Evolutionary conservation across 2,888 invertebrate species (phyloP).

Genomic region (Drosophila anomalata): DNA sequence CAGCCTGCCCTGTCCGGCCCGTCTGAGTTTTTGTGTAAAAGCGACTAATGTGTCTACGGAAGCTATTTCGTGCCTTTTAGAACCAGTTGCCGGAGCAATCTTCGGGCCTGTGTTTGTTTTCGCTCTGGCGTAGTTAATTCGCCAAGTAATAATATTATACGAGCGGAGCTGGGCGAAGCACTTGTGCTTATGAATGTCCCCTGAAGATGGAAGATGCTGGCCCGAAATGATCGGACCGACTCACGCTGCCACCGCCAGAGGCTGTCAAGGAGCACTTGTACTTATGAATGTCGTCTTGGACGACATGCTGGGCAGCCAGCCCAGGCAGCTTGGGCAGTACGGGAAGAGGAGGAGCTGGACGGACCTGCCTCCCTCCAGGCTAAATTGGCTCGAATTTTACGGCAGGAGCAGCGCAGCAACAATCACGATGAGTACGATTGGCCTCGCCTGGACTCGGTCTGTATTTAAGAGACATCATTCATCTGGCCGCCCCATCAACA

Average conservation of each 20-base stretch:
- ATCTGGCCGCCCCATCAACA: constrained; percentile 76
- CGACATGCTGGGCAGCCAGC: constrained; percentile 11
- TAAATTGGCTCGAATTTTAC: constrained; percentile 77
- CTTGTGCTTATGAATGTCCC: constrained; percentile 48
- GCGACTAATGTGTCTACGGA: constrained; percentile 81
- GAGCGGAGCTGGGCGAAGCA: constrained; percentile 25
- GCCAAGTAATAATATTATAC: constrained; percentile 80
- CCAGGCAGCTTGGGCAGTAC: constrained; percentile 45
- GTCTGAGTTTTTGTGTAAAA: constrained; percentile 73
- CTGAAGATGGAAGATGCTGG: constrained; percentile 7
- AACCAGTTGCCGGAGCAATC: constrained; percentile 64
- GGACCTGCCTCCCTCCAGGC: constrained; percentile 65
- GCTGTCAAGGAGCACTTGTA: constrained; percentile 57
- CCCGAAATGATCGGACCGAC: constrained; percentile 7
- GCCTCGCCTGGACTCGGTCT: constrained; percentile 67
- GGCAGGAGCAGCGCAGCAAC: constrained; percentile 59
- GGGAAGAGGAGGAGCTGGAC: constrained; percentile 64
- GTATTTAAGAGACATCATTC: constrained; percentile 80
- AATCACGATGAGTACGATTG: constrained; percentile 73
- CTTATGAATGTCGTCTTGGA: constrained; percentile 72
- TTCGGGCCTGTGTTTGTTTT: constrained; percentile 55
- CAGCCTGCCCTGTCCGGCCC: constrained; percentile 21
- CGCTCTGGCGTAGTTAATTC: constrained; percentile 71
- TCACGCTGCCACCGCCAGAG: constrained; percentile 34
- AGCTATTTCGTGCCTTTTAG: constrained; percentile 78